Evolutionary conservation across 2,888 invertebrate species (phyloP).

Genomic region (Drosophila nr. medialis): DNA sequence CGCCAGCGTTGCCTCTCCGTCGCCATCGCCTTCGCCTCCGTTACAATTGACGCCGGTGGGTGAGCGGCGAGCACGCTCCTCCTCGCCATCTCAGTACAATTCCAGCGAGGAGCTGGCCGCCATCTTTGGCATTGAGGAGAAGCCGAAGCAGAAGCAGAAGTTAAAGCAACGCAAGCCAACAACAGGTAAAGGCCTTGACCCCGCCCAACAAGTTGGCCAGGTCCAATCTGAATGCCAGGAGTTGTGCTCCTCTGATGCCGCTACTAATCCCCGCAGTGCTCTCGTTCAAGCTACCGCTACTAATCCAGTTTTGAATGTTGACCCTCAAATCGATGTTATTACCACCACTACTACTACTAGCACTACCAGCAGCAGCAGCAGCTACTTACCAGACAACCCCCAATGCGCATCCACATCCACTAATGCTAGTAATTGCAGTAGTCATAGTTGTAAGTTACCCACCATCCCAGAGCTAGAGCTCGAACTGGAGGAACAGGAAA

Average conservation of each 20-base stretch:
- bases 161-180: constrained; percentile 61
- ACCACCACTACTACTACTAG: constrained; percentile 45
- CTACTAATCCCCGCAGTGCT: constrained; percentile 72
- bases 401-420: constrained; percentile 52
- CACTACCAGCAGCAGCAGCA: constrained; percentile 4
- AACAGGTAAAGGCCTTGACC: constrained; percentile 72
- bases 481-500: constrained; percentile 27
- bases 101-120: constrained; percentile 88
- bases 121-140: constrained; percentile 86
- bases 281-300: constrained; percentile 58
- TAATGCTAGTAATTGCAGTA: constrained; percentile 73
- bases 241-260: constrained; percentile 33
- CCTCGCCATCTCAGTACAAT: constrained; percentile 87
- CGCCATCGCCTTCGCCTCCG: constrained; percentile 58
- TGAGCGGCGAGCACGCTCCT: constrained; percentile 65
- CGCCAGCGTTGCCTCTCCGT: constrained; percentile 22
- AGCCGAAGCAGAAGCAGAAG: constrained; percentile 58
- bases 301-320: constrained; percentile 73
- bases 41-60: constrained; percentile 79
- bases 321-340: constrained; percentile 56
- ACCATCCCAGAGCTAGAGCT: constrained; percentile 76
- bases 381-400: constrained; percentile 18
- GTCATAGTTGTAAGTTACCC: constrained; percentile 81
- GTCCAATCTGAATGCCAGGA: constrained; percentile 24
- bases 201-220: constrained; percentile 35